A percentile compares a stretch with the other conserved stretches of the same genome.
Evolutionary conservation across 2,113 vertebrate genomes (phyloP).

Genomic region (Oncorhynchus nerka): DNA sequence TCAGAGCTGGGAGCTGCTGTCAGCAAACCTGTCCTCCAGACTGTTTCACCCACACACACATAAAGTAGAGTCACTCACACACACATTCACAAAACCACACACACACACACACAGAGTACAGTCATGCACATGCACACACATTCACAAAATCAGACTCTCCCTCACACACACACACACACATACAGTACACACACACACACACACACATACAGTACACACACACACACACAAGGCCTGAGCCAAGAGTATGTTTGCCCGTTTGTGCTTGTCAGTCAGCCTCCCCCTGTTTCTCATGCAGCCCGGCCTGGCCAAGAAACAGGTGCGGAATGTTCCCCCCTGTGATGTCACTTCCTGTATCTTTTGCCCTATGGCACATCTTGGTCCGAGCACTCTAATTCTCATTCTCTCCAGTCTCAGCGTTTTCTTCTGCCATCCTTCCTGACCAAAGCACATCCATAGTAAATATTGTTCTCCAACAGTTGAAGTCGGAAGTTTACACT

Average conservation of each 20-base stretch:
- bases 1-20: slow-evolving; percentile 35
- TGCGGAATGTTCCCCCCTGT: slow-evolving; percentile 18
- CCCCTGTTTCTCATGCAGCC: slow-evolving; percentile 33
- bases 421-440: neutral
- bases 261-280: slow-evolving; percentile 54
- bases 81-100: neutral
- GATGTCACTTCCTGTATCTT: slow-evolving; percentile 34
- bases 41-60: slow-evolving; percentile 21
- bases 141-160: neutral
- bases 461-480: neutral
- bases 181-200: neutral
- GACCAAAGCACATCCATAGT: neutral
- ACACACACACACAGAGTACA: no score
- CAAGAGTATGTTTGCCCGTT: slow-evolving; percentile 41
- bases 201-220: neutral
- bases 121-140: neutral
- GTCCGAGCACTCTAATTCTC: neutral
- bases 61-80: slow-evolving; percentile 17
- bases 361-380: neutral
- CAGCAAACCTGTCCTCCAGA: slow-evolving; percentile 10
- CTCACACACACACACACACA: neutral
- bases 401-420: neutral
- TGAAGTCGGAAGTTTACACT: no score
- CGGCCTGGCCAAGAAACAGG: slow-evolving; percentile 20
- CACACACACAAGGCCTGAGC: neutral